Evolutionary conservation across 1,140 invertebrate genomes (phyloP), one percentile per base, ranked within the genome.

Genomic region (Vanessa tameamea): DNA sequence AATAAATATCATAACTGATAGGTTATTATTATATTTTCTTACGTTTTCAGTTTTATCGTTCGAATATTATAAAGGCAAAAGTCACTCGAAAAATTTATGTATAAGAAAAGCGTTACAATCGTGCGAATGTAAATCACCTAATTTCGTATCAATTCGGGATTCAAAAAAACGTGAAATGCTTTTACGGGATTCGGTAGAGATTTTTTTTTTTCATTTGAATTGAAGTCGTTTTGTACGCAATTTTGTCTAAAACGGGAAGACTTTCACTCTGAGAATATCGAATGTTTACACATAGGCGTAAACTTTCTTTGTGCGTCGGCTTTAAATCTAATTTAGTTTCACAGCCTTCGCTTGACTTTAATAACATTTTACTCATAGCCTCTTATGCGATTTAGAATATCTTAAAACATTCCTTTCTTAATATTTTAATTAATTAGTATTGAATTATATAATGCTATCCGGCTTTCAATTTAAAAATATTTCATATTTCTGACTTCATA

Each of bases 91-190:
- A 0, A 31, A 31, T 31, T 31, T 31, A 31, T 31, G 13, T 61
- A 37, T 4, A n/a, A 61, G 57, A 61, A 61, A 61, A 47, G 16
- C 55, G 16, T 57, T 31, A 69, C 37, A 57, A 50, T 37, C 48
- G 20, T 51, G 26, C 64, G 23, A 67, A 67, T 65, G 47, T 47
- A 57, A 65, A 57, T 72, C 23, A 31, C 37, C 37, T 73, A 73
- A 68, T 67, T 55, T 51, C n/a, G 65, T 68, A 50, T 47, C 55
- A 69, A 64, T 63, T 69, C 31, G 15, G 66, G 65, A 78, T 79
- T 81, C 26, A 72, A 79, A 77, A 71, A 79, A 78, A 75, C 69
- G 55, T 67, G 53, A 70, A 76, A 79, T 76, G 76, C 72, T 79
- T 79, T 82, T 72, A 78, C 73, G 74, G 48, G 61, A 63, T 69